Evolutionary conservation across 2,797 vertebrate species (phyloP), one percentile per base, ranked within the genome.

Genomic region (Acrocephalus scirpaceus): DNA sequence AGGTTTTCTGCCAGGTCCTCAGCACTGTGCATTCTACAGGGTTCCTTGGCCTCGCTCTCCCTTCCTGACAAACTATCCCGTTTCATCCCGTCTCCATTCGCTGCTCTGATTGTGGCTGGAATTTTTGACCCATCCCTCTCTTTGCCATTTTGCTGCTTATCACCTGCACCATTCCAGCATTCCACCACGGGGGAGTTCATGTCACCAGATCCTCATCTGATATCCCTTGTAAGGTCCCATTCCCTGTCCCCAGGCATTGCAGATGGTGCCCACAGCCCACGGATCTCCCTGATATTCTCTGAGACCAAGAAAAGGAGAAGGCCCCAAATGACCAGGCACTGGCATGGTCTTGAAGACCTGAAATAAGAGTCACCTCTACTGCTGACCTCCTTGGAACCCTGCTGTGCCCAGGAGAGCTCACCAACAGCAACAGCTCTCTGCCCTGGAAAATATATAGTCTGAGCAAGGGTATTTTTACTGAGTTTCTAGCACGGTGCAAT

Each of bases 401-500:
- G 13, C n/a, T 65, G 38, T 9, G 1, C 65, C 57, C 64, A 27
- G 54, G 17, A 30, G 42, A 87, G 58, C 58, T 95, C 92, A 87
- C 44, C 65, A 77, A 42, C 29, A 89, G 69, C 77, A 74, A 23
- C n/a, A 66, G 25, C 16, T 17, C 29, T 26, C 62, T 7, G 8
- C 34, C 90, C 42, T 29, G n/a, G 51, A 22, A 62, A 86, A 91
- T 42, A 81, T 3, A 54, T 32, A 48, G 18, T 65, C 81, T 45
- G 29, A 77, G 30, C 72, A 75, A 95, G 51, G 20, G 27, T 92
- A 73, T 95, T 91, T 95, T 84, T 90, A 75, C 66, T 66, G 45
- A 22, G 21, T 66, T 92, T 92, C 61, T 79, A 78, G 34, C 38
- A 13, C 3, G 11, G 42, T 4, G 1, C 27, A 50, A 19, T 82